Conservation (phyloP, 2,888 invertebrate species). For the Himalopsyche japonica region DNA sequence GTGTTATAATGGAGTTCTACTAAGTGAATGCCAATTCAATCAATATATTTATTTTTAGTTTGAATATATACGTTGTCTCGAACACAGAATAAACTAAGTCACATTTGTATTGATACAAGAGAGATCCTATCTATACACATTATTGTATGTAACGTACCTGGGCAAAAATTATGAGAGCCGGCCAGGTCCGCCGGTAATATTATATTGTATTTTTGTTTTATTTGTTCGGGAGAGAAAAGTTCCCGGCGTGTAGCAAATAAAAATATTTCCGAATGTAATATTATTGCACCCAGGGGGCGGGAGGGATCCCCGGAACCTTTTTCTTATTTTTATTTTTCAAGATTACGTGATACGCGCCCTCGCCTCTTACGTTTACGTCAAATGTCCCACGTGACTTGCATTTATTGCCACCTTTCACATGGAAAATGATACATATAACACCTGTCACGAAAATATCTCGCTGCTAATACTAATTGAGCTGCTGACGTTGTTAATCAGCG, state of each 20-base stretch:
- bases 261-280: not conserved
- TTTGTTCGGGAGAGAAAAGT: not conserved
- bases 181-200: not conserved
- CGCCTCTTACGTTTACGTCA: not conserved
- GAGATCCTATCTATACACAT: not conserved
- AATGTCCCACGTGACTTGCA: not conserved
- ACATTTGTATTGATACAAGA: not conserved
- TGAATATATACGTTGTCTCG: not conserved
- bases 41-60: too few relatives aligned
- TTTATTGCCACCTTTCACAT: not conserved
- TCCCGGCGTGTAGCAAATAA: not conserved
- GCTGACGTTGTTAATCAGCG: not conserved
- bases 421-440: not conserved
- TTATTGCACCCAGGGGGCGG: not conserved
- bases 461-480: not conserved
- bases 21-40: too few relatives aligned
- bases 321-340: not conserved
- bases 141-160: not conserved
- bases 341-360: not conserved
- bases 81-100: not conserved
- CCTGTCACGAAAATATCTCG: not conserved
- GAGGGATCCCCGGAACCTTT: not conserved
- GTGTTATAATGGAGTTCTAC: too few relatives aligned
- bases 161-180: not conserved
- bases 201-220: slow-evolving; percentile 1